Percentiles rank a stretch among this genome's conserved stretches.
Evolutionary conservation across 2,113 vertebrate genomes (phyloP).

Genomic region (Phylloscopus whistleri): DNA sequence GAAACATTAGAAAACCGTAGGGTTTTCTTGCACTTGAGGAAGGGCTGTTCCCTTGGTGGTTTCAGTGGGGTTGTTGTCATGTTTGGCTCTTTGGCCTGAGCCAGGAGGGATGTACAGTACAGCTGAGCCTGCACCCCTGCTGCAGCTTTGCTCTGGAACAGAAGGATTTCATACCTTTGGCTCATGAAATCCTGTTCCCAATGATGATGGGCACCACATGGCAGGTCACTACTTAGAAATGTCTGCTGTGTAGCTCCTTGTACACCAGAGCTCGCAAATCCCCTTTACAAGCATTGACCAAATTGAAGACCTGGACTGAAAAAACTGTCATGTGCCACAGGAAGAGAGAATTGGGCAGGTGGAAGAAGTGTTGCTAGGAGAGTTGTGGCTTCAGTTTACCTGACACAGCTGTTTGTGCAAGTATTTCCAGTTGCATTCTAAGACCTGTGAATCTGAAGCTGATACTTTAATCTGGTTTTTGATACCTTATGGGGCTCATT

Average conservation of each 20-base stretch:
- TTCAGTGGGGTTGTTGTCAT: neutral
- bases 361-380: neutral
- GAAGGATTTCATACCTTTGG: neutral
- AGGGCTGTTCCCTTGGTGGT: neutral
- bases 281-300: neutral
- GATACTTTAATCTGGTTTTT: neutral
- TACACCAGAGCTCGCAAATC: neutral
- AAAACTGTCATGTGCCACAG: neutral
- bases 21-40: neutral
- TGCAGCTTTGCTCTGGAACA: neutral
- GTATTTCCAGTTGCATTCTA: neutral
- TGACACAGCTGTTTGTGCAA: neutral
- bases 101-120: neutral
- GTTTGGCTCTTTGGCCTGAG: neutral
- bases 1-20: neutral
- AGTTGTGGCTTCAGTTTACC: neutral
- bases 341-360: neutral
- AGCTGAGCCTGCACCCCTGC: neutral
- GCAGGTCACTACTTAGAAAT: neutral
- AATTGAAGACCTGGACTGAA: neutral
- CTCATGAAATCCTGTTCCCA: neutral
- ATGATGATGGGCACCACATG: fast-evolving
- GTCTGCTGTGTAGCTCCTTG: neutral
- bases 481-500: neutral
- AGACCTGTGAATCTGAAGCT: neutral